Base-by-base conservation (phyloP, 2,888 invertebrate species). In the Noctuana brunneofusca region DNA sequence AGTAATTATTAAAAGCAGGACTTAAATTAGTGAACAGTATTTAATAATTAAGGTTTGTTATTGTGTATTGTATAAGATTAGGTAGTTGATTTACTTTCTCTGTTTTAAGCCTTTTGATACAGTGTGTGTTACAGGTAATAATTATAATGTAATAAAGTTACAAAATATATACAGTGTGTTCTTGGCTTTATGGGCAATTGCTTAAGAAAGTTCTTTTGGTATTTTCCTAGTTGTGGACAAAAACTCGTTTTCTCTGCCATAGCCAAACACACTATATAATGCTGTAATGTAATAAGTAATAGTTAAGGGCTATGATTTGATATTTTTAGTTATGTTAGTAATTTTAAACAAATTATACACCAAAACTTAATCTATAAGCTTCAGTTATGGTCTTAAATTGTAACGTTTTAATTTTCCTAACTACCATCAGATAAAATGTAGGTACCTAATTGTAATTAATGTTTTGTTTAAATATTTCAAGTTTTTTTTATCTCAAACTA, bases 61-160 rank as follows among this genome's bases (percentile, higher is more conserved):
- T 43, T 43, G 24, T 55, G 30, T 46, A 22, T 56, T 24, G 8
- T 56, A 18, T 30, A 56, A 46, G 46, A 11, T 20, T 46, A 46
- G 43, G 8, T 56, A 43, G 16, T 56, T 30, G n/a, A 3, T 27
- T 55, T 55, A 16, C 20, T 50, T 55, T 24, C 20, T 50, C 8
- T 50, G 20, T 58, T 49, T 57, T 22, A 56, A 35, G 46, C 22
- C 9, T 12, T 55, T 53, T 57, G 12, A 50, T 58, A 56, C 50
- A 60, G 57, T 64, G 32, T 64, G 32, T 64, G 57, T 53, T 54
- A 49, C 16, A 54, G 49, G 9, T 65, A 38, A 53, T 32, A 49
- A 50, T 14, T 50, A 46, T 46, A 46, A 22, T 46, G 43, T 46
- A 11, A 11, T 46, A 46, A 46, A 18, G 11, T 46, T 18, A 6